Percentiles rank a stretch among this genome's conserved stretches.
These are phyloP conservation scores for Chydorus sphaericus DNA, from an alignment of 2,888 invertebrate species.

Conservation along the genomic window DNA sequence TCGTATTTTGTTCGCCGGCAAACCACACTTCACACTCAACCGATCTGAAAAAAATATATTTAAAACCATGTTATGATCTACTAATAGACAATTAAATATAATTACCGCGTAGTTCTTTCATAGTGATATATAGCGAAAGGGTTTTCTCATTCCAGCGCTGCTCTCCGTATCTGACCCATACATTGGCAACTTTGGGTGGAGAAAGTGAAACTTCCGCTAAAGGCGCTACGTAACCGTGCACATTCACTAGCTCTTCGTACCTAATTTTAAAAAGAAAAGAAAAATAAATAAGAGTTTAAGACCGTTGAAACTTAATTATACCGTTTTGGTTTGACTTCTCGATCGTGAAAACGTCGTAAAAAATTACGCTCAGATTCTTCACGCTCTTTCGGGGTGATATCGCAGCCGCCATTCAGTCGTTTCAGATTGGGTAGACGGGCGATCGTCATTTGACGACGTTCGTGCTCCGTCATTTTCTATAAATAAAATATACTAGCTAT, in stretches of 20 bases:
- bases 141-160: constrained; percentile 26
- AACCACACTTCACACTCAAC: not conserved
- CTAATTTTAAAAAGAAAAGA: constrained; percentile 31
- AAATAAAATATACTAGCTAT: not conserved
- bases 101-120: constrained; percentile 41
- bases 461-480: constrained; percentile 56
- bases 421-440: constrained; percentile 73
- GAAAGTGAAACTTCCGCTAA: constrained; percentile 68
- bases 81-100: not conserved
- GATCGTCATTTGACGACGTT: constrained; percentile 69
- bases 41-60: not conserved
- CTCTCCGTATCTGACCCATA: constrained; percentile 60
- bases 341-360: constrained; percentile 67
- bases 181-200: constrained; percentile 60
- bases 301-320: constrained; percentile 25
- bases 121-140: constrained; percentile 55
- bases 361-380: constrained; percentile 88
- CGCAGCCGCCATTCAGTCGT: constrained; percentile 77
- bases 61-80: not conserved
- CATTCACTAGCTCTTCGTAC: constrained; percentile 62
- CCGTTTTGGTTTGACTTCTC: constrained; percentile 53
- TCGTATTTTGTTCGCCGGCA: constrained; percentile 70
- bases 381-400: constrained; percentile 65
- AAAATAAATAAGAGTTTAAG: too few species aligned
- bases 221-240: constrained; percentile 80